Percentiles rank a stretch among this genome's conserved stretches.
These are phyloP conservation scores for Nasalis larvatus DNA, from an alignment of 2,113 vertebrate genomes.

Conservation along the genomic window DNA sequence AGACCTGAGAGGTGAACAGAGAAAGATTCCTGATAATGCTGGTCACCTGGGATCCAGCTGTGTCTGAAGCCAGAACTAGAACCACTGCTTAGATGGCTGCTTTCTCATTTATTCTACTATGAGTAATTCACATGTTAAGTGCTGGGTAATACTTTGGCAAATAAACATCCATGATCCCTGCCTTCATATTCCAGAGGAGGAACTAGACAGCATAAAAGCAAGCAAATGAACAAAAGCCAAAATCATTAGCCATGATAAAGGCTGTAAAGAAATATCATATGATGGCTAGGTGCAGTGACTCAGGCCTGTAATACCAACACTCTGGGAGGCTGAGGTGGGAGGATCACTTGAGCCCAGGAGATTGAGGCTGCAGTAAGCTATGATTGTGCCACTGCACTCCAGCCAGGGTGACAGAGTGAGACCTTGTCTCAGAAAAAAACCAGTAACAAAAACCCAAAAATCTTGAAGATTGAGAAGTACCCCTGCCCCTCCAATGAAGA, in stretches of 20 bases:
- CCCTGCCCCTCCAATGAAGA: not conserved
- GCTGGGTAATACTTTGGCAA: not conserved
- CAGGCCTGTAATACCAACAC: too few relatives aligned
- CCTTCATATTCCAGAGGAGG: not conserved
- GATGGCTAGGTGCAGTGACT: too few relatives aligned
- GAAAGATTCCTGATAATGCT: not conserved
- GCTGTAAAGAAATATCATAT: not conserved
- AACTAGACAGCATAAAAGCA: not conserved
- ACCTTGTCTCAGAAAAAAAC: too few relatives aligned
- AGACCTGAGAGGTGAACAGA: not conserved
- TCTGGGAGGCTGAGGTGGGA: too few relatives aligned
- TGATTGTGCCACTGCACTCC: too few relatives aligned
- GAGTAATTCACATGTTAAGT: not conserved
- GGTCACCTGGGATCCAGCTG: not conserved
- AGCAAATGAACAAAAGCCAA: not conserved
- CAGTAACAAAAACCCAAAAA: not conserved
- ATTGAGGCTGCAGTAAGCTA: too few relatives aligned
- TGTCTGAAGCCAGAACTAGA: not conserved
- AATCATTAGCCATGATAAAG: not conserved
- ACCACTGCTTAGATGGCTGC: accelerated
- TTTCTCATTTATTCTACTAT: not conserved
- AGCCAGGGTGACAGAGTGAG: too few relatives aligned
- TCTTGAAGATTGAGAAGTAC: not conserved
- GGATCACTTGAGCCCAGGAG: too few relatives aligned
- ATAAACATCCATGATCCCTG: not conserved